A percentile compares a stretch with the other conserved stretches of the same genome.
These are phyloP conservation scores for Balanococcus diminutus DNA, from an alignment of 2,888 invertebrate genomes.

Conservation along the genomic window DNA sequence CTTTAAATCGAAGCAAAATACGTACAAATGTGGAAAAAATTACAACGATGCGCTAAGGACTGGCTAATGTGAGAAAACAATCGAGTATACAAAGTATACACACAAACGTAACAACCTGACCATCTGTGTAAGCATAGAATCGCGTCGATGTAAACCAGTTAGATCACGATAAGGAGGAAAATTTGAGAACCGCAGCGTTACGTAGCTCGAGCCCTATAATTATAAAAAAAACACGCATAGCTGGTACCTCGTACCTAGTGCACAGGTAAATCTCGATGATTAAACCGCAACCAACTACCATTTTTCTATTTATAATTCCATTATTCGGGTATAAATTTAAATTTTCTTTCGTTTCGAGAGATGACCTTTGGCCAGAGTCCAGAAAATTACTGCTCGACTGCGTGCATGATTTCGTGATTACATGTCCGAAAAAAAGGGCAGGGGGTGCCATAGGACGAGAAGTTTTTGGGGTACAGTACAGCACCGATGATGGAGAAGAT, in stretches of 20 bases:
- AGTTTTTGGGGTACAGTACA: background rate
- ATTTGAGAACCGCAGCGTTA: conserved; percentile 11
- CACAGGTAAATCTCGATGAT: conserved; percentile 27
- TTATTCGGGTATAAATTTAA: conserved; percentile 30
- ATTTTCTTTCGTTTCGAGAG: conserved; percentile 15
- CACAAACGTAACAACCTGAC: conserved; percentile 5
- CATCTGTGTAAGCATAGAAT: background rate
- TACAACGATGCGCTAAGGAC: background rate
- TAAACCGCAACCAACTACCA: conserved; percentile 39
- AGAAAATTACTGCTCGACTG: conserved; percentile 17
- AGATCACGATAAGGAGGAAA: conserved; percentile 17
- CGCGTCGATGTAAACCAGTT: conserved; percentile 26
- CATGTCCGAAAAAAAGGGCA: background rate
- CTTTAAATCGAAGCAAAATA: background rate
- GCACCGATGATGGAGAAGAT: background rate
- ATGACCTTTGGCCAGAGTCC: conserved; percentile 42
- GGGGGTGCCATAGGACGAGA: background rate
- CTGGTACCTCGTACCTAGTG: background rate
- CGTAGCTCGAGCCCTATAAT: conserved; percentile 15
- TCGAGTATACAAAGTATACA: background rate
- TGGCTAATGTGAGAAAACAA: conserved; percentile 13
- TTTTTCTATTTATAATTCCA: conserved; percentile 44
- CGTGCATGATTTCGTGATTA: conserved; percentile 20
- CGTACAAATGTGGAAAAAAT: background rate
- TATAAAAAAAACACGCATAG: conserved; percentile 8